phyloP scores from a whole-genome alignment of 2,797 vertebrate genomes.

The Lacerta agilis region DNA sequence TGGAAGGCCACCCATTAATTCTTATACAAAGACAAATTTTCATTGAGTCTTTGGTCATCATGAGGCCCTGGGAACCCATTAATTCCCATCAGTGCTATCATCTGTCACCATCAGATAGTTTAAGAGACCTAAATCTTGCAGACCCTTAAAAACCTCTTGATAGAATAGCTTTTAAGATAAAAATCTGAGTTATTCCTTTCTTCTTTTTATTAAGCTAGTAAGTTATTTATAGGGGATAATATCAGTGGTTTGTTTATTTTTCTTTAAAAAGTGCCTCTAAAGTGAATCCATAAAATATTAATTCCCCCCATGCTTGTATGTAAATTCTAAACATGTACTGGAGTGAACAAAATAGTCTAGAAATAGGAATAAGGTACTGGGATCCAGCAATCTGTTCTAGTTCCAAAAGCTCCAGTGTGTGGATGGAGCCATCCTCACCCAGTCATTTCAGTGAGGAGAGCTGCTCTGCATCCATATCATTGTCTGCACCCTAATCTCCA shows the following conservation, averaged over 20 bases:
- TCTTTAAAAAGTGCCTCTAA: neutral
- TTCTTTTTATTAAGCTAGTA: slow-evolving; percentile 2
- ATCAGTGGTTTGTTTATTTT: slow-evolving; percentile 1
- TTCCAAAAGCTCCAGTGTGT: neutral
- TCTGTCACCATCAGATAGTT: neutral
- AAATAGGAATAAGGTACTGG: neutral
- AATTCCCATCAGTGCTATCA: neutral
- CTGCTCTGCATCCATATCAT: too few relatives aligned
- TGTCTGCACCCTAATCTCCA: too few relatives aligned
- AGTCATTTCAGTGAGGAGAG: neutral
- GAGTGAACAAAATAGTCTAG: neutral
- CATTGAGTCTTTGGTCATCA: too few relatives aligned
- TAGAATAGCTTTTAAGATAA: slow-evolving; percentile 5
- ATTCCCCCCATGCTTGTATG: neutral
- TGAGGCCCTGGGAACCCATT: neutral
- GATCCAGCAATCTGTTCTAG: neutral
- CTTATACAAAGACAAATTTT: neutral
- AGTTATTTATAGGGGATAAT: slow-evolving; percentile 11
- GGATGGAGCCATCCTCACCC: neutral
- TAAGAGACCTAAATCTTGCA: neutral
- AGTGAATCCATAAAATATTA: slow-evolving; percentile 11
- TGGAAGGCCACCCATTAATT: neutral
- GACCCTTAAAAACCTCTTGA: neutral
- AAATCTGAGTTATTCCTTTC: neutral
- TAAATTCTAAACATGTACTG: neutral